Base-by-base conservation (phyloP, 2,888 invertebrate genomes). In the Idaea dimidiata region DNA sequence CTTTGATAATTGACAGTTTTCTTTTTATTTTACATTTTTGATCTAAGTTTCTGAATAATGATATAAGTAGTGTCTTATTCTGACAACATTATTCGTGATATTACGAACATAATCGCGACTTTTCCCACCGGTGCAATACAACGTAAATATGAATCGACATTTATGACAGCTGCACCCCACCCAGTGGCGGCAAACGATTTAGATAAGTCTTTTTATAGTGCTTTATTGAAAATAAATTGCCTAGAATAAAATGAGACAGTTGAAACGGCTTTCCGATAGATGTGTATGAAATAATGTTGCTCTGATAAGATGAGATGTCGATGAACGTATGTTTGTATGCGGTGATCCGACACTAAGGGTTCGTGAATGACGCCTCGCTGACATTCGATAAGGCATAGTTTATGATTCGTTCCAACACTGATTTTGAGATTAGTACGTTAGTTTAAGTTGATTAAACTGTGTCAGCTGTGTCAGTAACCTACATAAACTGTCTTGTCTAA, bases 211-310 rank as follows among this genome's bases (percentile, higher is more conserved):
- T 91, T 92, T 92, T 92, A 92, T 92, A 92, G 92, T 91, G 91
- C 92, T 91, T 92, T 92, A 92, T 92, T 92, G 92, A 92, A 92
- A 92, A 91, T 92, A 92, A 92, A 92, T 92, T 92, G 92, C 92
- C 87, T 87, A 91, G 92, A 92, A 92, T 92, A 90, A 91, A 91
- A 90, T 91, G 88, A 89, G 84, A 87, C 85, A 85, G 85, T 88
- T 82, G 81, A 79, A 90, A 92, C 89, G 91, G 89, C 85, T 91
- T 91, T 90, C 91, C 91, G 91, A 91, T 91, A 90, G 88, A 89
- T 91, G 87, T 86, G 85, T 88, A 89, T 91, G 91, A 91, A 91
- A 90, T 91, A 91, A 89, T 89, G 89, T 84, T 77, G 73, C 77
- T 67, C 60, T 87, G 91, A 90, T 91, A 91, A 90, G 89, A 88